These are phyloP conservation scores for Grammomys surdaster DNA, from an alignment of 2,113 vertebrate genomes.

Conservation along the genomic window DNA sequence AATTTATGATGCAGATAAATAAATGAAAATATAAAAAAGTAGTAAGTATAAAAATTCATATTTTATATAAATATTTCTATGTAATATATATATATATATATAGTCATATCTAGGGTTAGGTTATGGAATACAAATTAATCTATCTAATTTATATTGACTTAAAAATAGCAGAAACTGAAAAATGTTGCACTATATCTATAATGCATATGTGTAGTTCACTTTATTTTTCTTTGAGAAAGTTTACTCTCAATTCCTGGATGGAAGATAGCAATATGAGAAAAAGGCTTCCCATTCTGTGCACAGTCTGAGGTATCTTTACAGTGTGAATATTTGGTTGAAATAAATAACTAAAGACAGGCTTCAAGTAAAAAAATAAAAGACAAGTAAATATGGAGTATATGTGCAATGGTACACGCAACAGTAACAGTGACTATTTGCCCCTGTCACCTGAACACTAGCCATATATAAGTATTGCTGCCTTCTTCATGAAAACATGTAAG, in stretches of 20 bases:
- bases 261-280: neutral
- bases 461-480: neutral
- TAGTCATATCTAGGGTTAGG: neutral
- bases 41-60: neutral
- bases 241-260: neutral
- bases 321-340: neutral
- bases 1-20: no score
- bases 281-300: neutral
- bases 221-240: neutral
- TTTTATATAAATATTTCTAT: neutral
- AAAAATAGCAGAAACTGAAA: neutral
- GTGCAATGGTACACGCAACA: neutral
- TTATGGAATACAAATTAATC: neutral
- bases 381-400: neutral
- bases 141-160: neutral
- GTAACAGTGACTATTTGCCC: neutral
- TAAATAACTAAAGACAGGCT: neutral
- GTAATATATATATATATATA: neutral
- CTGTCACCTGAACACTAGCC: neutral
- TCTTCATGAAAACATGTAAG: neutral
- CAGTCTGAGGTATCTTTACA: neutral
- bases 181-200: neutral
- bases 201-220: neutral
- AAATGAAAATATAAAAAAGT: neutral
- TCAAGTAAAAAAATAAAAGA: slow-evolving; percentile 21